Base-by-base conservation (phyloP, 2,113 vertebrate species). In the Pangasianodon hypophthalmus region DNA sequence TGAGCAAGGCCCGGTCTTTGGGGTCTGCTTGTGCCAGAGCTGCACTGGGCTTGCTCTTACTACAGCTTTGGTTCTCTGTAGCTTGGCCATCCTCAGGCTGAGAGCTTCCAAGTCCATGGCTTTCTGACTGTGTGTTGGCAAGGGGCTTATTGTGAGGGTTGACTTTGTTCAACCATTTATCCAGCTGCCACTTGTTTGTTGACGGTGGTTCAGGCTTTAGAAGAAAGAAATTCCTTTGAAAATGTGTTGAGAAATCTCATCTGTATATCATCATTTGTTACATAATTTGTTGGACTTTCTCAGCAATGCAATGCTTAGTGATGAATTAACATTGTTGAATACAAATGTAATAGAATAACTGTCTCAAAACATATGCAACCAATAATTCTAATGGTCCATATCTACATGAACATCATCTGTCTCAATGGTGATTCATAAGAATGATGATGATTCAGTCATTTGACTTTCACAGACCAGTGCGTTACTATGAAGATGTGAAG, bases 131-230 rank as follows among this genome's bases (percentile, higher is more conserved):
- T 90, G 94, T 96, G 93, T 95, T 97, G 87, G 97, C 97, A 92
- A 97, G 96, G 14, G 97, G 96, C 94, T 99, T 99, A 93, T 97
- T 98, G 92, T 99, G 98, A 52, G 97, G 97, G 90, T 98, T 98
- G 91, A 99, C 98, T 93, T 99, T 99, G 94, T 97, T 97, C 64
- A 97, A 91, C 96, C 96, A 97, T 92, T 97, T 97, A 93, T 97
- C 95, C 0, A 98, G 95, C 90, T 97, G 97, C 97, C 97, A 97
- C 92, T 97, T 97, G 91, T 92, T 92, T 62, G 95, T 95, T 86
- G 95, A 93, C 2, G 96, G 95, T 81, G 95, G 94, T 88, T 97
- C 96, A 0, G 96, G 95, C 97, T 97, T 87, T 54, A 54, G 69
- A 67, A 87, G 86, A 52, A 90, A 11, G 54, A 83, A 79, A 81